phyloP scores from a whole-genome alignment of 1,140 invertebrate genomes.

The Ectropis grisescens region DNA sequence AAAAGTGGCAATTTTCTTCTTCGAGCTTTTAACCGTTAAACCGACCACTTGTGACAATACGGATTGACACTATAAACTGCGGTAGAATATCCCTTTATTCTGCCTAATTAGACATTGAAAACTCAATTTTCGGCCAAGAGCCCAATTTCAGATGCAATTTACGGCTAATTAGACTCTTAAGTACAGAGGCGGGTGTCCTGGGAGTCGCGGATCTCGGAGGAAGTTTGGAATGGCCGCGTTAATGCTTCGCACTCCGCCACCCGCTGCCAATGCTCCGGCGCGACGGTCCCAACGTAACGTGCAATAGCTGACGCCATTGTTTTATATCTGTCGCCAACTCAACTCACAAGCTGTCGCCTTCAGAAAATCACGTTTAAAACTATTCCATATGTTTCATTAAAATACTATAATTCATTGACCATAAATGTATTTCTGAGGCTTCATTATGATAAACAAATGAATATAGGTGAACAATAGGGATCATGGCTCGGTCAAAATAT shows the following conservation, averaged over 20 bases:
- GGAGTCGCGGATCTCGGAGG: conserved; percentile 15
- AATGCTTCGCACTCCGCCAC: conserved; percentile 15
- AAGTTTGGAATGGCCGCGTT: conserved; percentile 34
- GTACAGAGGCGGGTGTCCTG: conserved; percentile 31
- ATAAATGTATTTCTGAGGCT: too few relatives aligned
- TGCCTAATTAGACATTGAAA: conserved; percentile 57
- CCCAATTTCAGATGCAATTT: conserved; percentile 59
- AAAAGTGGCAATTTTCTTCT: too few relatives aligned
- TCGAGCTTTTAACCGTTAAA: too few relatives aligned
- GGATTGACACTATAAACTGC: conserved; percentile 39
- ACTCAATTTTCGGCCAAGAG: conserved; percentile 49
- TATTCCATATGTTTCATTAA: too few relatives aligned
- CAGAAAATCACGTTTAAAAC: too few relatives aligned
- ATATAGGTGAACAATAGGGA: too few relatives aligned
- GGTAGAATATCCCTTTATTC: conserved; percentile 47
- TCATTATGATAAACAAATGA: too few relatives aligned
- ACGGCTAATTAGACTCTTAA: conserved; percentile 63
- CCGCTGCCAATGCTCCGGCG: conserved; percentile 16
- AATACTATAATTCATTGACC: too few relatives aligned
- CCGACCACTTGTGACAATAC: conserved; percentile 25
- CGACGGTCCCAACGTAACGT: conserved; percentile 13
- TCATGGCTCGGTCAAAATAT: too few relatives aligned
- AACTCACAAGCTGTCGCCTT: too few relatives aligned
- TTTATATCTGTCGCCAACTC: conserved; percentile 12
- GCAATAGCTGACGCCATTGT: conserved; percentile 23